A percentile compares a stretch with the other conserved stretches of the same genome.
Evolutionary conservation across 2,797 vertebrate genomes (phyloP).

Genomic region (Florisuga fusca): DNA sequence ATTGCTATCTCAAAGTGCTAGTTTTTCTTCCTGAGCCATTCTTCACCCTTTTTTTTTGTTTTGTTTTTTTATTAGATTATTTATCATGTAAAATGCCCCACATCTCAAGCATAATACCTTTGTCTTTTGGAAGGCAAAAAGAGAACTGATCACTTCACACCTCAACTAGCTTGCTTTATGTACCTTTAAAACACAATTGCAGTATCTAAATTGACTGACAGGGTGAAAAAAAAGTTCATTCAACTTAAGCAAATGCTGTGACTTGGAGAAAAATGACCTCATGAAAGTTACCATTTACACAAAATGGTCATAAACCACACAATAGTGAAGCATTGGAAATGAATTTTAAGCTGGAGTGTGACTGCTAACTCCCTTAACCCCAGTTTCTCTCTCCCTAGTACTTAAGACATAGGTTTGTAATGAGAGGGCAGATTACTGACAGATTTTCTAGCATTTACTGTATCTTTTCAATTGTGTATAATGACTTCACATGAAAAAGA

Average conservation of each 20-base stretch:
- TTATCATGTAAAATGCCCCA: slow-evolving; percentile 45
- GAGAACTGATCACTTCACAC: slow-evolving; percentile 55
- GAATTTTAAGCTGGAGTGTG: not conserved
- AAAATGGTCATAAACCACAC: not conserved
- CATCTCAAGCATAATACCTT: slow-evolving; percentile 5
- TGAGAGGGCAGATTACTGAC: not conserved
- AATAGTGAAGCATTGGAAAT: not conserved
- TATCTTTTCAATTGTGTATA: not conserved
- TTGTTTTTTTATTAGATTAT: slow-evolving; percentile 46
- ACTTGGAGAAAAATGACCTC: slow-evolving; percentile 35
- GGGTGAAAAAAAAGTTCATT: not conserved
- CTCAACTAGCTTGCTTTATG: slow-evolving; percentile 54
- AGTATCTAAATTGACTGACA: slow-evolving; percentile 28
- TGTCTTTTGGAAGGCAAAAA: slow-evolving; percentile 37
- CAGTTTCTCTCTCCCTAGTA: not conserved
- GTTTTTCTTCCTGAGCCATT: slow-evolving; percentile 24
- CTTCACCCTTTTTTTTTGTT: not conserved
- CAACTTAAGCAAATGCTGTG: slow-evolving; percentile 34
- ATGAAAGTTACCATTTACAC: slow-evolving; percentile 16
- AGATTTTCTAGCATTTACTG: not conserved
- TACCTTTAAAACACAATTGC: slow-evolving; percentile 63
- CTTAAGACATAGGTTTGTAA: not conserved
- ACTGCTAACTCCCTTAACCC: not conserved
- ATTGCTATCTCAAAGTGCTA: slow-evolving; percentile 27
- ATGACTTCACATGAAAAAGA: not conserved